Percentiles rank a stretch among this genome's conserved stretches.
Evolutionary conservation across 2,113 vertebrate genomes (phyloP).

Genomic region (Salvator merianae): DNA sequence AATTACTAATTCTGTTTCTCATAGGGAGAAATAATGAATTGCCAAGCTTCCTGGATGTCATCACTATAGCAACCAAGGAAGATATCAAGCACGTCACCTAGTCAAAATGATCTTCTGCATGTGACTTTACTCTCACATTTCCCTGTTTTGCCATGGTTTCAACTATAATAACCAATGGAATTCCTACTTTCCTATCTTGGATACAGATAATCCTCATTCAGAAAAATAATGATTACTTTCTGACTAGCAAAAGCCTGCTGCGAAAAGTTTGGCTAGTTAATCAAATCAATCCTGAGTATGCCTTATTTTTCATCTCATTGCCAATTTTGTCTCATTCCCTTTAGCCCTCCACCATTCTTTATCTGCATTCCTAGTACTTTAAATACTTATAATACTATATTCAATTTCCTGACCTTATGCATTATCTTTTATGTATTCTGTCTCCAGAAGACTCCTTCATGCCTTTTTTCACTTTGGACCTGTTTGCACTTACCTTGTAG

Average conservation of each 20-base stretch:
- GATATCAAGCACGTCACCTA: conserved; percentile 54
- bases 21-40: conserved; percentile 61
- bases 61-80: conserved; percentile 63
- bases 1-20: conserved; percentile 61
- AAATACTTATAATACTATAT: not conserved
- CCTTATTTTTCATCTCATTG: conserved; percentile 31
- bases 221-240: conserved; percentile 38
- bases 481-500: too few relatives aligned
- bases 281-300: not conserved
- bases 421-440: not conserved
- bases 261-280: not conserved
- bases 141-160: conserved; percentile 58
- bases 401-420: not conserved
- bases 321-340: not conserved
- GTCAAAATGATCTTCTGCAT: conserved; percentile 54
- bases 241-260: not conserved
- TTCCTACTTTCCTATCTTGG: conserved; percentile 40
- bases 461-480: not conserved
- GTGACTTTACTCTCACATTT: conserved; percentile 67
- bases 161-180: conserved; percentile 51
- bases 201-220: conserved; percentile 32
- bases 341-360: not conserved
- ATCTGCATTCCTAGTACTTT: not conserved
- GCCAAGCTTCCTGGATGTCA: conserved; percentile 62
- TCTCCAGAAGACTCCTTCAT: not conserved